A percentile compares a stretch with the other conserved stretches of the same genome.
phyloP scores from a whole-genome alignment of 2,888 invertebrate genomes.

The Folsomia manolachei region DNA sequence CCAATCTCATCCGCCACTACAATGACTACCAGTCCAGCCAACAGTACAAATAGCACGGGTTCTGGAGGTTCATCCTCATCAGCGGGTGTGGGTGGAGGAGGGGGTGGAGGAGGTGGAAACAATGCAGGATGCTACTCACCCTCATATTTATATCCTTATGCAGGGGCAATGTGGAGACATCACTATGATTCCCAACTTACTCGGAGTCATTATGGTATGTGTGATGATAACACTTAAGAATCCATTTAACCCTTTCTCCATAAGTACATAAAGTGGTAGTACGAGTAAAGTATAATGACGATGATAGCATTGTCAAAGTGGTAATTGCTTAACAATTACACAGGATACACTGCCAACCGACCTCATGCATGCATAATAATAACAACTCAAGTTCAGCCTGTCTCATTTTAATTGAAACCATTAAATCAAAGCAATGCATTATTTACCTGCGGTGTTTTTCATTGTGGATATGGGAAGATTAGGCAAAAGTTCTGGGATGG shows the following conservation, averaged over 20 bases:
- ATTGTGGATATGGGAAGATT: slow-evolving; percentile 17
- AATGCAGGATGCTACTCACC: slow-evolving; percentile 44
- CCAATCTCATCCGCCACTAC: slow-evolving; percentile 43
- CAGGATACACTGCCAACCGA: not conserved
- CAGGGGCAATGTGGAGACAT: slow-evolving; percentile 50
- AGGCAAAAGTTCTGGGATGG: slow-evolving; percentile 19
- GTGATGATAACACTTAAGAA: not conserved
- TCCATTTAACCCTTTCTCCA: not conserved
- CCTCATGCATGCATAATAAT: not conserved
- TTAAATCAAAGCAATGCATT: no score
- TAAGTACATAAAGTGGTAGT: not conserved
- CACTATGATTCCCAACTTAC: slow-evolving; percentile 48
- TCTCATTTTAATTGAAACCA: slow-evolving; percentile 28
- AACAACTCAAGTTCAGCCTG: not conserved
- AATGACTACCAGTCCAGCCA: slow-evolving; percentile 47
- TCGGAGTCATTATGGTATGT: slow-evolving; percentile 46
- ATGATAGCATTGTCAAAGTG: not conserved
- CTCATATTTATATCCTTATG: slow-evolving; percentile 48
- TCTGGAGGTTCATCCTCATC: slow-evolving; percentile 39
- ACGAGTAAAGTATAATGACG: not conserved
- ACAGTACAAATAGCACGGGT: slow-evolving; percentile 47
- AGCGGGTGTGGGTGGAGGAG: slow-evolving; percentile 33
- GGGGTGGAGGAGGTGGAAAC: slow-evolving; percentile 30
- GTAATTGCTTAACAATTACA: not conserved
- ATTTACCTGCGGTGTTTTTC: no score